Conservation (phyloP, 64 coral and sea anemone genomes). For the Montipora efflorescens region DNA sequence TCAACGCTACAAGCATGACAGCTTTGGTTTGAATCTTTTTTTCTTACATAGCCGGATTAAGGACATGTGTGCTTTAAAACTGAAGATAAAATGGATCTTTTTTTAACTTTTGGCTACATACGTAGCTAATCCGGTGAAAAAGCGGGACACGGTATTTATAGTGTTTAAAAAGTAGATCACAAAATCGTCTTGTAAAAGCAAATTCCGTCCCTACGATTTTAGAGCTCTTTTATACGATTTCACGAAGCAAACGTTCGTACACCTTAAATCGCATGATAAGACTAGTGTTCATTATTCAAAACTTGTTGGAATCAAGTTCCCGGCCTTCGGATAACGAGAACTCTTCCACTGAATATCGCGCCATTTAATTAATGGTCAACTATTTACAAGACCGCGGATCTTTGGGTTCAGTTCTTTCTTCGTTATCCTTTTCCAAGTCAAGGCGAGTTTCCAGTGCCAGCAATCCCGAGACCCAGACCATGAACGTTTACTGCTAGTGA, state of each 20-base stretch:
- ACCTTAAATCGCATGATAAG: not conserved
- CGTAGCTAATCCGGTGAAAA: not conserved
- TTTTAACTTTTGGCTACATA: too few relatives aligned
- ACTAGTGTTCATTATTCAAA: not conserved
- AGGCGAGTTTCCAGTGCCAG: conserved; percentile 58
- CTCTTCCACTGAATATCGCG: not conserved
- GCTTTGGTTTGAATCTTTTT: too few relatives aligned
- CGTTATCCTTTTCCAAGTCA: not conserved
- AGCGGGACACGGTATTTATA: not conserved
- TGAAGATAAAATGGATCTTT: not conserved
- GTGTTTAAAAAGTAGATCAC: not conserved
- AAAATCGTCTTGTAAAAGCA: too few relatives aligned
- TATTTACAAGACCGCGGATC: not conserved
- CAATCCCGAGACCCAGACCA: conserved; percentile 53
- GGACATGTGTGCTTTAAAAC: too few relatives aligned
- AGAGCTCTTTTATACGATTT: too few relatives aligned
- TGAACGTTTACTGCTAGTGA: not conserved
- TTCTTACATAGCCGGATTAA: too few relatives aligned
- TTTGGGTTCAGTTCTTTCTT: not conserved
- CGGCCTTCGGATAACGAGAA: not conserved
- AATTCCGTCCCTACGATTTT: too few relatives aligned
- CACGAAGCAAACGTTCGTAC: too few relatives aligned
- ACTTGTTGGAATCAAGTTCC: too few relatives aligned
- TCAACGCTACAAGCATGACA: too few relatives aligned
- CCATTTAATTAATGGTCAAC: not conserved